phyloP scores from a whole-genome alignment of 2,888 invertebrate genomes.

The Tenthredo livida region DNA sequence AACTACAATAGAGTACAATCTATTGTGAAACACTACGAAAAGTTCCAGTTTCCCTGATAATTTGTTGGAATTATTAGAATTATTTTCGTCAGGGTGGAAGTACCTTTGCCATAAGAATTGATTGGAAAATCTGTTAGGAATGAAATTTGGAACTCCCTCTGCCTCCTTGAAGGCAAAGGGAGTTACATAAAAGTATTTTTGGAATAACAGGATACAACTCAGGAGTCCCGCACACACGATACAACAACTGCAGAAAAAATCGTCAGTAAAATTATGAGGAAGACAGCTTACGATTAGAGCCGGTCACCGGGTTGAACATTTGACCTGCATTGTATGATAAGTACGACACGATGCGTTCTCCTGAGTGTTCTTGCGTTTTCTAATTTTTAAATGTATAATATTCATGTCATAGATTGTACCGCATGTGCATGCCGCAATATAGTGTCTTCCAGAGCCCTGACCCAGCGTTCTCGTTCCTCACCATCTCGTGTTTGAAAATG shows the following conservation, averaged over 20 bases:
- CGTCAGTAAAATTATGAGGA: background rate
- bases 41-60: no score
- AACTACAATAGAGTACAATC: no score
- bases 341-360: background rate
- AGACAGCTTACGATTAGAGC: background rate
- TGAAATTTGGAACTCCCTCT: background rate
- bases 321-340: constrained; percentile 47
- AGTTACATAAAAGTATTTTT: background rate
- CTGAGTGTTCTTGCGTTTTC: background rate
- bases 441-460: constrained; percentile 95
- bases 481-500: constrained; percentile 99
- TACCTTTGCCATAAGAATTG: background rate
- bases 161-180: background rate
- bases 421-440: constrained; percentile 90
- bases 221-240: background rate
- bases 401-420: constrained; percentile 70
- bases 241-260: constrained; percentile 6
- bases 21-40: no score
- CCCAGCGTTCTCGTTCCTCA: constrained; percentile 97
- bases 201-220: background rate
- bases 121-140: background rate
- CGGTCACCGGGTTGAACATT: background rate
- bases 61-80: background rate
- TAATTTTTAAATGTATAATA: background rate
- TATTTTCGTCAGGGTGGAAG: background rate